Percentiles rank a stretch among this genome's conserved stretches.
phyloP scores from a whole-genome alignment of 2,888 invertebrate species.

The Sesamia inferens region DNA sequence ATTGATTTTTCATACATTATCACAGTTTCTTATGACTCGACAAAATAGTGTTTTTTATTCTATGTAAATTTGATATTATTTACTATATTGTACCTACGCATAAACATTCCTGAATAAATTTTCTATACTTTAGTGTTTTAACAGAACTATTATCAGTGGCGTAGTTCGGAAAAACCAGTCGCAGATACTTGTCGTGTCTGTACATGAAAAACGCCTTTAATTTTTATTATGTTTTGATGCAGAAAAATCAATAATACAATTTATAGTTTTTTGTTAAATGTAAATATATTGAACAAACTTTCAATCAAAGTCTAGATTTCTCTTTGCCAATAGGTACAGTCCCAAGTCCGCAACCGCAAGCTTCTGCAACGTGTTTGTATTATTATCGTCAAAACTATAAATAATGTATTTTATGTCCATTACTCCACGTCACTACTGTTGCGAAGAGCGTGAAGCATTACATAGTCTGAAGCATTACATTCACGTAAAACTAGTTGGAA shows the following conservation, averaged over 20 bases:
- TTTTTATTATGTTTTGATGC: neutral
- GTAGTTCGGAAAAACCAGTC: no score
- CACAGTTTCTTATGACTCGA: neutral
- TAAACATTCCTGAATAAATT: neutral
- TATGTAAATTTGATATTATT: neutral
- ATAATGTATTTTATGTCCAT: conserved; percentile 11
- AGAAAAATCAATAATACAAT: neutral
- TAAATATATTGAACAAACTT: conserved; percentile 22
- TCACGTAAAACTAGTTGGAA: conserved; percentile 51
- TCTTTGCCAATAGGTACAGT: conserved; percentile 30
- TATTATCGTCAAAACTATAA: conserved; percentile 9
- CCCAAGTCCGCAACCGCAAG: conserved; percentile 27
- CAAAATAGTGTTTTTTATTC: neutral
- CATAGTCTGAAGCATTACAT: conserved; percentile 52
- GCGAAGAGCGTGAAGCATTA: conserved; percentile 42
- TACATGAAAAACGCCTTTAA: neutral
- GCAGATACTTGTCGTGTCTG: no score
- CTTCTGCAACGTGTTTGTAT: conserved; percentile 19
- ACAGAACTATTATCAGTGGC: no score
- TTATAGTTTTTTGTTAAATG: neutral
- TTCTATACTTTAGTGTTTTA: neutral
- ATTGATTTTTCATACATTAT: neutral
- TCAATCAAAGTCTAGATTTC: conserved; percentile 36
- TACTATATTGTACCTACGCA: neutral
- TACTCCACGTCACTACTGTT: conserved; percentile 36